These are phyloP conservation scores for Hydrozoanthus tunicans DNA, from an alignment of 64 coral and sea anemone genomes.

Conservation along the genomic window DNA sequence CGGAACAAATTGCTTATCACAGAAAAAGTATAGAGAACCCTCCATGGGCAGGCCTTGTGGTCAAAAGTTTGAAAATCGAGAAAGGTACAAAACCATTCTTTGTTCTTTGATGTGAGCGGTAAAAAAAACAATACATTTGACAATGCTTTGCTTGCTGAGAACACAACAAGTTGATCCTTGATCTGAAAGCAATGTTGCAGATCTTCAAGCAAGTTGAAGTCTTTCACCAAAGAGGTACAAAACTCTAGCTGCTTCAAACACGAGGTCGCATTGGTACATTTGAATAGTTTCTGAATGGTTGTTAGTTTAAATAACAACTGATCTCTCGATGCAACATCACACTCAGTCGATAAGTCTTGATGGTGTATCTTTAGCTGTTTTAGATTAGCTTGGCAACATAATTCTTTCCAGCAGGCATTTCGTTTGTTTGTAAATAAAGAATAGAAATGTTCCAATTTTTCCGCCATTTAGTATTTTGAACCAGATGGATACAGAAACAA, in stretches of 20 bases:
- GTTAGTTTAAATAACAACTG: slow-evolving; percentile 62
- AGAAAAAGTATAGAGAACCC: not conserved
- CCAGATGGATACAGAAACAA: no score
- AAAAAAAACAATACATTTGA: slow-evolving; percentile 2
- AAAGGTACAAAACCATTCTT: slow-evolving; percentile 5
- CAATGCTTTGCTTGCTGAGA: slow-evolving; percentile 53
- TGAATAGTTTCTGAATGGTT: slow-evolving; percentile 58
- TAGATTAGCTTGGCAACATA: not conserved
- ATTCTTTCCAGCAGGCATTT: slow-evolving; percentile 16
- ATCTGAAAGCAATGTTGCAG: not conserved
- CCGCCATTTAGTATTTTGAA: not conserved
- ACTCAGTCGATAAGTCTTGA: not conserved
- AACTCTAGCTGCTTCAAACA: slow-evolving; percentile 16
- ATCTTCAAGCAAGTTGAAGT: slow-evolving; percentile 26
- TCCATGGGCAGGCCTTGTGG: not conserved
- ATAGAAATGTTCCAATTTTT: slow-evolving; percentile 3
- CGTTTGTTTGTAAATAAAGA: not conserved
- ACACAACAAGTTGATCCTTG: slow-evolving; percentile 13
- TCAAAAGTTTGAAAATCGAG: slow-evolving; percentile 28
- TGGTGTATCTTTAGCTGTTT: not conserved
- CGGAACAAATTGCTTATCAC: not conserved
- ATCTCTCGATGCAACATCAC: not conserved
- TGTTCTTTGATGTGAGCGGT: not conserved
- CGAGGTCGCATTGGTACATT: not conserved
- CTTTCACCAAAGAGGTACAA: slow-evolving; percentile 7